phyloP scores from a whole-genome alignment of 2,113 vertebrate genomes.

The Brachyhypopomus gauderio region DNA sequence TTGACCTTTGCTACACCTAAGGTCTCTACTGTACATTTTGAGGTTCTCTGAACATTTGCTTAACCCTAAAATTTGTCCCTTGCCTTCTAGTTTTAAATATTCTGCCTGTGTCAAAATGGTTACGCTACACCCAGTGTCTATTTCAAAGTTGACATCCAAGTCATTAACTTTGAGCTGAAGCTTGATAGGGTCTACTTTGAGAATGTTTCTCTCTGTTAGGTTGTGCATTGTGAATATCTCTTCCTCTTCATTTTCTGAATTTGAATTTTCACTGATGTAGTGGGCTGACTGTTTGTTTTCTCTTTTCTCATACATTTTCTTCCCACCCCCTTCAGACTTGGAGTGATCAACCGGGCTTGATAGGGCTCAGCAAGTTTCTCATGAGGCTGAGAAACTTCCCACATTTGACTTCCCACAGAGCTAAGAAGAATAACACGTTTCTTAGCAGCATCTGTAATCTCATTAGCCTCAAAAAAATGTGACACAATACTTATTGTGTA shows the following conservation, averaged over 20 bases:
- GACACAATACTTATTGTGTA: not conserved
- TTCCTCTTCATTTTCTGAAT: too few species aligned
- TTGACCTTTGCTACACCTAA: not conserved
- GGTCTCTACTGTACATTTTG: not conserved
- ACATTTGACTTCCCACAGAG: not conserved
- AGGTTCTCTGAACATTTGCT: not conserved
- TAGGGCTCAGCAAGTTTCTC: not conserved
- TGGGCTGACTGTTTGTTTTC: too few species aligned
- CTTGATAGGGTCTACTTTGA: too few species aligned
- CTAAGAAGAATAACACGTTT: not conserved
- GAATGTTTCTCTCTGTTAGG: too few species aligned
- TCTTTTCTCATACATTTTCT: not conserved
- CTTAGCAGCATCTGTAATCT: not conserved
- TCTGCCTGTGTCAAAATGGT: not conserved
- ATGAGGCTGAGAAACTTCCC: too few species aligned
- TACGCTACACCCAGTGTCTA: not conserved
- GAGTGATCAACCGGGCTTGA: too few species aligned
- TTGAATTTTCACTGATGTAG: too few species aligned
- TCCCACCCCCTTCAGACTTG: too few species aligned
- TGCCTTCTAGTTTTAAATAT: not conserved
- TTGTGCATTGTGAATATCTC: too few species aligned
- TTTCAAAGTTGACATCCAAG: not conserved
- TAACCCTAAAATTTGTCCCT: not conserved
- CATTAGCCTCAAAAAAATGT: not conserved
- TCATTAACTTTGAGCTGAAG: not conserved